Percentiles rank a stretch among this genome's conserved stretches.
Evolutionary conservation across 1,140 invertebrate genomes (phyloP).

Genomic region (Drosophila chauvacae): DNA sequence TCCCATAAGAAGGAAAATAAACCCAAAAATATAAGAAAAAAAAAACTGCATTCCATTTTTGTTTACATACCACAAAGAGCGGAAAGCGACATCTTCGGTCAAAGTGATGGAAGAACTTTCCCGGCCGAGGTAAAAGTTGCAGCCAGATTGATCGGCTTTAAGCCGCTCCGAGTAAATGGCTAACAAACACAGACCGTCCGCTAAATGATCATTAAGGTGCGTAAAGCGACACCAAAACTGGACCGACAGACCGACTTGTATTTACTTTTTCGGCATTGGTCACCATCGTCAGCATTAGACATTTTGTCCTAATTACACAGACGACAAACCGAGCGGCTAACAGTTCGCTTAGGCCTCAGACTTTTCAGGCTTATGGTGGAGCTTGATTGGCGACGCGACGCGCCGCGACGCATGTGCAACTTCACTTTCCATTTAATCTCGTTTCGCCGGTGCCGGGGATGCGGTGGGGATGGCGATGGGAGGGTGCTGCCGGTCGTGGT

Average conservation of each 20-base stretch:
- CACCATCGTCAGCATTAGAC: constrained; percentile 65
- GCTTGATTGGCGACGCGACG: constrained; percentile 70
- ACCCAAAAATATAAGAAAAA: not conserved
- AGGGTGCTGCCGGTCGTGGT: constrained; percentile 23
- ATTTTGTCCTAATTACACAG: constrained; percentile 81
- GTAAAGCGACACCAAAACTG: constrained; percentile 62
- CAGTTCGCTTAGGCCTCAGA: constrained; percentile 17
- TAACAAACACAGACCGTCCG: constrained; percentile 15
- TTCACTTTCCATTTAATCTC: constrained; percentile 83
- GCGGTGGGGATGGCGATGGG: not conserved
- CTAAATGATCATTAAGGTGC: constrained; percentile 58
- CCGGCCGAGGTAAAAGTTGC: constrained; percentile 37
- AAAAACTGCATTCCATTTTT: constrained; percentile 9
- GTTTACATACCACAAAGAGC: constrained; percentile 15
- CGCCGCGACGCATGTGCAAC: constrained; percentile 71
- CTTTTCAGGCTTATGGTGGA: constrained; percentile 12
- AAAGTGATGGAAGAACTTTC: constrained; percentile 35
- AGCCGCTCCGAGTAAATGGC: constrained; percentile 21
- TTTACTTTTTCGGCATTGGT: constrained; percentile 77
- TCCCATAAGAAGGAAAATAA: constrained; percentile 11
- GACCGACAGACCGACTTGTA: constrained; percentile 54
- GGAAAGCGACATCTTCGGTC: constrained; percentile 22
- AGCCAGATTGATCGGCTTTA: constrained; percentile 39
- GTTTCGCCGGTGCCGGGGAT: constrained; percentile 27
- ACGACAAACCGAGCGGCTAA: constrained; percentile 55